These are phyloP conservation scores for Drosophila erecta DNA, from an alignment of 1,140 invertebrate species.

Conservation along the genomic window DNA sequence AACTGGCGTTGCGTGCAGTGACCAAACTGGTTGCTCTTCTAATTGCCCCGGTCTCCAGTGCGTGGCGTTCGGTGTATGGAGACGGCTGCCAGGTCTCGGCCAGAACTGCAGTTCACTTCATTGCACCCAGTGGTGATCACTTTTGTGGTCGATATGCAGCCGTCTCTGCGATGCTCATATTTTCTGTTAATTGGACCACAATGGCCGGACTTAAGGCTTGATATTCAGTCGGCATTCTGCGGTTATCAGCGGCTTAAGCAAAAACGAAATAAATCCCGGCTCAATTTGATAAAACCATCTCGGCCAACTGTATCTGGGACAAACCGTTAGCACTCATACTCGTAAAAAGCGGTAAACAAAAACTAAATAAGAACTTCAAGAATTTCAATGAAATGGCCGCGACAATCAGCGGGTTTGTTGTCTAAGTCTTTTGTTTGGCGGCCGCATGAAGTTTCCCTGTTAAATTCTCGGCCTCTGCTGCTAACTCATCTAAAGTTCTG, in stretches of 20 bases:
- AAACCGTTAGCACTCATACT: slow-evolving; percentile 53
- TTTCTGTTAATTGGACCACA: slow-evolving; percentile 73
- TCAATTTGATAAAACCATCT: slow-evolving; percentile 13
- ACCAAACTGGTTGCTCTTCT: slow-evolving; percentile 76
- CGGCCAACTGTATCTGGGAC: slow-evolving; percentile 52
- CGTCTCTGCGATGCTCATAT: slow-evolving; percentile 23
- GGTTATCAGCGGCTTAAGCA: slow-evolving; percentile 33
- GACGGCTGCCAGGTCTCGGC: slow-evolving; percentile 16
- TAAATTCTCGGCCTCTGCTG: neutral
- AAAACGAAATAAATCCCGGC: slow-evolving; percentile 21
- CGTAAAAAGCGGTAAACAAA: slow-evolving; percentile 26
- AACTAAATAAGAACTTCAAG: slow-evolving; percentile 37
- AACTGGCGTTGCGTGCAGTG: slow-evolving; percentile 56
- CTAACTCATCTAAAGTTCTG: slow-evolving; percentile 43
- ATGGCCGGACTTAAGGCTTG: slow-evolving; percentile 21
- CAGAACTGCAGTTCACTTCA: slow-evolving; percentile 45
- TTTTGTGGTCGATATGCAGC: slow-evolving; percentile 62
- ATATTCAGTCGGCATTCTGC: slow-evolving; percentile 54
- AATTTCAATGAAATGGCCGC: slow-evolving; percentile 62
- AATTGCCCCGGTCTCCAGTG: slow-evolving; percentile 56
- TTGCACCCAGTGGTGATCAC: slow-evolving; percentile 34
- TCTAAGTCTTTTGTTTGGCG: slow-evolving; percentile 70
- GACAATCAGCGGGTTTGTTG: slow-evolving; percentile 71
- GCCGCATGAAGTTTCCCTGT: slow-evolving; percentile 1
- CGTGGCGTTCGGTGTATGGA: slow-evolving; percentile 26